Conservation (phyloP, 92 coral and sea anemone species). For the Montipora capitata region DNA sequence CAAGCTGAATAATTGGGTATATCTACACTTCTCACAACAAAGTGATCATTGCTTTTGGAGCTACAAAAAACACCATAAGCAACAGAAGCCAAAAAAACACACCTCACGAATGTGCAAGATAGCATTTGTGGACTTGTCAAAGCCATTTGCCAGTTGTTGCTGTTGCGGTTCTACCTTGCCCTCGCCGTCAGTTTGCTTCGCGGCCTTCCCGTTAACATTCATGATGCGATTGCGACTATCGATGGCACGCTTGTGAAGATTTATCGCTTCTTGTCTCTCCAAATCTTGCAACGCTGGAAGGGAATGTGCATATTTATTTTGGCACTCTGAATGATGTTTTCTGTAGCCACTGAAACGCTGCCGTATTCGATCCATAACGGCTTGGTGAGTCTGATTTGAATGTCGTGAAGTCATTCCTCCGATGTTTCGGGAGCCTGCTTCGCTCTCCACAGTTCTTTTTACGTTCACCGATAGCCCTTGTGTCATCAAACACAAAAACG, state of each 20-base stretch:
- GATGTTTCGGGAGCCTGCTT: slow-evolving; percentile 81
- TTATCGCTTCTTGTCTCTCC: slow-evolving; percentile 84
- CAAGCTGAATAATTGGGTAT: slow-evolving; percentile 74
- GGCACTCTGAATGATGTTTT: slow-evolving; percentile 87
- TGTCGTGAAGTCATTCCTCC: slow-evolving; percentile 85
- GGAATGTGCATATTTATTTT: slow-evolving; percentile 86
- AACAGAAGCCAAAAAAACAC: slow-evolving; percentile 23
- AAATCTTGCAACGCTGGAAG: slow-evolving; percentile 84
- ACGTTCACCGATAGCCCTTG: background rate
- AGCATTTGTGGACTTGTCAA: slow-evolving; percentile 86
- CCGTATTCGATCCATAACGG: slow-evolving; percentile 91
- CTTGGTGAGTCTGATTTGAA: slow-evolving; percentile 75
- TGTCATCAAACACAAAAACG: background rate
- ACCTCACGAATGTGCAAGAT: slow-evolving; percentile 85
- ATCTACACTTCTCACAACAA: background rate
- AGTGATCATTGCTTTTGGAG: background rate
- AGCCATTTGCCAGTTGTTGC: slow-evolving; percentile 79
- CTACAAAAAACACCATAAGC: slow-evolving; percentile 12
- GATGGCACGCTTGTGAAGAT: slow-evolving; percentile 82
- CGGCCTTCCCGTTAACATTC: slow-evolving; percentile 75
- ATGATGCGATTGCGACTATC: slow-evolving; percentile 85
- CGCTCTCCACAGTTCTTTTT: slow-evolving; percentile 48
- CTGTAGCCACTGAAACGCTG: slow-evolving; percentile 90
- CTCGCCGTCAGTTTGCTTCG: slow-evolving; percentile 79
- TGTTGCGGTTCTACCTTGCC: slow-evolving; percentile 80